Evolutionary conservation across 2,113 vertebrate genomes (phyloP).

Genomic region (Hydropotes inermis): DNA sequence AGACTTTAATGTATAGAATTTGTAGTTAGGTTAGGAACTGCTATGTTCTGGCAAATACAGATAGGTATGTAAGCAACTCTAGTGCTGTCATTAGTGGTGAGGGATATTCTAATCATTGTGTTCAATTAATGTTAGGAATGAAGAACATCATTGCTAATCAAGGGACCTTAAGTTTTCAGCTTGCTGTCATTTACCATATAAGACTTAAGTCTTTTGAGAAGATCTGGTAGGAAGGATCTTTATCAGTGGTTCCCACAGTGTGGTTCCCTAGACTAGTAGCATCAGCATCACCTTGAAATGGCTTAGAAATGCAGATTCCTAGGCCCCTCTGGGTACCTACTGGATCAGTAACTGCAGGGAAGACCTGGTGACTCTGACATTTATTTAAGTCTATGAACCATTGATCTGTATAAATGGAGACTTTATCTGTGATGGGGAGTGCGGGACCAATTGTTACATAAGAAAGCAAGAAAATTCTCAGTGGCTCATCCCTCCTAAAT

Average conservation of each 20-base stretch:
- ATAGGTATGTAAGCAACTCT: neutral
- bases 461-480: constrained; percentile 1
- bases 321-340: neutral
- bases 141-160: neutral
- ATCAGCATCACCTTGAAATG: neutral
- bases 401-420: neutral
- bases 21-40: neutral
- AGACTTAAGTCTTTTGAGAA: neutral
- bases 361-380: neutral
- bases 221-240: neutral
- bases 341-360: neutral
- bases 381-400: neutral
- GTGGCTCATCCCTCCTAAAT: neutral
- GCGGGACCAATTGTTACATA: neutral
- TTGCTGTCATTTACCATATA: neutral
- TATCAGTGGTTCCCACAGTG: neutral
- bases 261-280: neutral
- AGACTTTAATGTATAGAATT: neutral
- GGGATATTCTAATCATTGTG: neutral
- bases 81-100: neutral
- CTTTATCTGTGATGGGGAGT: neutral
- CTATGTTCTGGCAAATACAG: neutral
- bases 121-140: neutral
- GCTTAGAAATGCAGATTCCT: neutral
- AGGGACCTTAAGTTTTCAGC: neutral